Conservation (phyloP, 2,888 invertebrate species). For the Saturnia pavonia region DNA sequence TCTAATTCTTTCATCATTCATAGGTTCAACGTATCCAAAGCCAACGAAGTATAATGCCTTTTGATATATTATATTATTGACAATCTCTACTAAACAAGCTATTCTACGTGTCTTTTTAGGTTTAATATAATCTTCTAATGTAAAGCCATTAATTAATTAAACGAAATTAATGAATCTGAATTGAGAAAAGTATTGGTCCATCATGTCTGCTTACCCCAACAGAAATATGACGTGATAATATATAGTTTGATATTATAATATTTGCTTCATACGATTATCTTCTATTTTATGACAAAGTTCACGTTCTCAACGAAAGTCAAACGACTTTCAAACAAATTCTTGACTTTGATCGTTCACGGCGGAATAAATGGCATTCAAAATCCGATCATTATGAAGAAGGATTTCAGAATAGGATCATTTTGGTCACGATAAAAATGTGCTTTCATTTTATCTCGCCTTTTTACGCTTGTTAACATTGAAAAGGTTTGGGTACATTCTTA, state of each 20-base stretch:
- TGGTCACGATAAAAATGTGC: background rate
- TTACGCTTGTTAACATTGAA: slow-evolving; percentile 10
- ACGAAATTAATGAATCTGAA: too few species aligned
- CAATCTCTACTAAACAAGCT: too few species aligned
- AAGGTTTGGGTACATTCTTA: background rate
- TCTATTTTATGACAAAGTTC: background rate
- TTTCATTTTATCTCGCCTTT: slow-evolving; percentile 7
- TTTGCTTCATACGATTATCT: background rate
- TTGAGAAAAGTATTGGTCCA: too few species aligned
- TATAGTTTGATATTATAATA: background rate
- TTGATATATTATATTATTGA: too few species aligned
- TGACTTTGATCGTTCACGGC: background rate
- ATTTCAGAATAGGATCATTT: slow-evolving; percentile 1
- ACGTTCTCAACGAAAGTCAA: background rate
- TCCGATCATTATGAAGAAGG: slow-evolving; percentile 9
- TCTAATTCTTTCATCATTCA: too few species aligned
- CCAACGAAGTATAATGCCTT: too few species aligned
- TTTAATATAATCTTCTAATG: too few species aligned
- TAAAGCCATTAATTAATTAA: too few species aligned
- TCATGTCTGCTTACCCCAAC: too few species aligned
- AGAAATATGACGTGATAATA: too few species aligned
- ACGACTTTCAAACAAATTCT: background rate
- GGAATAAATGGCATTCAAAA: slow-evolving; percentile 3
- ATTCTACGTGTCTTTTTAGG: too few species aligned
- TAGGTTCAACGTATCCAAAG: too few species aligned